These are phyloP conservation scores for Callinectes sapidus DNA, from an alignment of 2,888 invertebrate genomes.

Conservation along the genomic window DNA sequence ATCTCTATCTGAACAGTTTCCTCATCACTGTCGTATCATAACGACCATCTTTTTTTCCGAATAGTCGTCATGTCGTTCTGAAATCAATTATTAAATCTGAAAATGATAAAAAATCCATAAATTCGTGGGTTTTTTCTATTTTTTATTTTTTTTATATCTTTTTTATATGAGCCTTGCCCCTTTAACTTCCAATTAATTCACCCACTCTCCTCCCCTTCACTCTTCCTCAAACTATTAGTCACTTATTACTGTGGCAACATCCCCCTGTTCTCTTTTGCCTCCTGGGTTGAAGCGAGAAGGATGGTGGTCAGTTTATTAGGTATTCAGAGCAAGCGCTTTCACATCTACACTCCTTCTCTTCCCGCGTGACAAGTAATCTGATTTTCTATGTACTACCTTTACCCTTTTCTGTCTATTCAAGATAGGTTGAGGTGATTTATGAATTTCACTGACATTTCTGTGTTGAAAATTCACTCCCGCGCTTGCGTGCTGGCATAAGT, in stretches of 20 bases:
- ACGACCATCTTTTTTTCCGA: background rate
- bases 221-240: slow-evolving; percentile 17
- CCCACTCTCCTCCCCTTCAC: background rate
- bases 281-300: background rate
- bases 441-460: background rate
- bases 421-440: slow-evolving; percentile 14
- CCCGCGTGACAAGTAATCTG: background rate
- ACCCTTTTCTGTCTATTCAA: background rate
- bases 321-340: slow-evolving; percentile 14
- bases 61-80: background rate
- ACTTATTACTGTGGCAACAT: background rate
- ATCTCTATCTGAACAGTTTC: too few relatives aligned
- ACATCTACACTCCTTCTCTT: slow-evolving; percentile 9
- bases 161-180: background rate
- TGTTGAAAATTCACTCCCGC: background rate
- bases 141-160: too few relatives aligned
- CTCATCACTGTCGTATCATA: too few relatives aligned
- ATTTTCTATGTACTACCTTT: background rate
- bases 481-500: background rate
- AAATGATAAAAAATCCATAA: background rate
- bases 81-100: background rate
- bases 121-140: background rate
- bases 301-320: slow-evolving; percentile 10
- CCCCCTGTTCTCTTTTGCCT: background rate
- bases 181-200: slow-evolving; percentile 7